These are phyloP conservation scores for Ploceus nigricollis DNA, from an alignment of 2,113 vertebrate genomes.

Conservation along the genomic window DNA sequence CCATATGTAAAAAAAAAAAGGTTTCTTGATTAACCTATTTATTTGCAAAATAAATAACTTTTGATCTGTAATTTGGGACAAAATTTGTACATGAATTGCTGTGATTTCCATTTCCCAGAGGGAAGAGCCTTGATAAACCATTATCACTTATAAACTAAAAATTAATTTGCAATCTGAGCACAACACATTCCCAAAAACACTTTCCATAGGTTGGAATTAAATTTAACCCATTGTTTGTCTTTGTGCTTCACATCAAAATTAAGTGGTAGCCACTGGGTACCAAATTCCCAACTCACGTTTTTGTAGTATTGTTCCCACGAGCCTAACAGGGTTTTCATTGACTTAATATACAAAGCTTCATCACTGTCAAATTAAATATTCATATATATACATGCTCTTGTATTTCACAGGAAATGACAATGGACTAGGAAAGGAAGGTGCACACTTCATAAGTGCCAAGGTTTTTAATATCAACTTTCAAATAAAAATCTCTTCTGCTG, in stretches of 20 bases:
- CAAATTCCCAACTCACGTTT: not conserved
- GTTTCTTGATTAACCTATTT: not conserved
- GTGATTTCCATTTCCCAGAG: not conserved
- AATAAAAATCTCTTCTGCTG: not conserved
- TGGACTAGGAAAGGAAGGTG: not conserved
- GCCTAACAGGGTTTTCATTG: not conserved
- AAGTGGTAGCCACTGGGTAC: not conserved
- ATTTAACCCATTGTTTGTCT: not conserved
- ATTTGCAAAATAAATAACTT: not conserved
- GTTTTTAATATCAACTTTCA: not conserved
- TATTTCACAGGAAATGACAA: not conserved
- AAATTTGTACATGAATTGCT: not conserved
- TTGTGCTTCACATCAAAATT: not conserved
- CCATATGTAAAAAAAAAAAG: not conserved
- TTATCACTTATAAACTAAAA: not conserved
- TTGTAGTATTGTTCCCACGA: not conserved
- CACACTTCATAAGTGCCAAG: not conserved
- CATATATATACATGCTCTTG: not conserved
- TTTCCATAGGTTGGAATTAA: not conserved
- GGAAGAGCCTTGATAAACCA: not conserved
- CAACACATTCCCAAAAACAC: not conserved
- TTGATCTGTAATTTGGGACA: not conserved
- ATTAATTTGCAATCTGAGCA: not conserved
- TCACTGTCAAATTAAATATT: constrained; percentile 29
- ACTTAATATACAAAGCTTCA: not conserved